Evolutionary conservation across 2,113 vertebrate genomes (phyloP).

Genomic region (Datnioides undecimradiatus): DNA sequence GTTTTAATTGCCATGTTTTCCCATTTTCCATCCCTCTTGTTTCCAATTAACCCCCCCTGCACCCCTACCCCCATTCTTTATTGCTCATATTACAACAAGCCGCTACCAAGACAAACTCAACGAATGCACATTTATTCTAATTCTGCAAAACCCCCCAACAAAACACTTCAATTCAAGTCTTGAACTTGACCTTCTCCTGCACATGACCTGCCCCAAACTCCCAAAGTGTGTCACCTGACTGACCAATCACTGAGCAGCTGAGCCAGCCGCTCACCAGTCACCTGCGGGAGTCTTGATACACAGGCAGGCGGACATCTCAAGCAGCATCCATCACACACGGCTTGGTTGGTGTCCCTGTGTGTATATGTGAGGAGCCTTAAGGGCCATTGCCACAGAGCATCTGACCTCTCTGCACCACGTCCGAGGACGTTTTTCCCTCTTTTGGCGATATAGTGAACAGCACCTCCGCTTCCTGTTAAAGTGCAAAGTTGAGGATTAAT

Average conservation of each 20-base stretch:
- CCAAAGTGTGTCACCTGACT: not conserved
- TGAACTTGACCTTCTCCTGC: slow-evolving; percentile 15
- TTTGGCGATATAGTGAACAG: not conserved
- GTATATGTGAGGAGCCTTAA: slow-evolving; percentile 9
- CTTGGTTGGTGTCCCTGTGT: slow-evolving; percentile 24
- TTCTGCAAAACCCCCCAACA: too few species aligned
- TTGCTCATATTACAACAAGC: not conserved
- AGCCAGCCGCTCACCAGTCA: not conserved
- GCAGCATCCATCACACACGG: slow-evolving; percentile 15
- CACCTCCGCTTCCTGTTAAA: not conserved
- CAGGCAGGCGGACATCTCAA: slow-evolving; percentile 3
- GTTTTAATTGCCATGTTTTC: too few species aligned
- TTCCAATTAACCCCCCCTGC: too few species aligned
- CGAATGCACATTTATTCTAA: not conserved
- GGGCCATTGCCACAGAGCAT: not conserved
- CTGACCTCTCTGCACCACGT: slow-evolving; percentile 24
- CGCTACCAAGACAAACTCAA: too few species aligned
- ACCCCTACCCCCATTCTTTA: too few species aligned
- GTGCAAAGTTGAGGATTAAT: not conserved
- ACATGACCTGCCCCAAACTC: not conserved
- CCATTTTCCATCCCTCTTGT: not conserved
- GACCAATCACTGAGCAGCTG: not conserved
- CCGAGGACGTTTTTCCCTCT: not conserved
- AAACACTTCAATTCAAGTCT: not conserved
- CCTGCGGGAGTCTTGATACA: not conserved